Base-by-base conservation (phyloP, 2,888 invertebrate genomes). In the Cheiracanthium punctorium region DNA sequence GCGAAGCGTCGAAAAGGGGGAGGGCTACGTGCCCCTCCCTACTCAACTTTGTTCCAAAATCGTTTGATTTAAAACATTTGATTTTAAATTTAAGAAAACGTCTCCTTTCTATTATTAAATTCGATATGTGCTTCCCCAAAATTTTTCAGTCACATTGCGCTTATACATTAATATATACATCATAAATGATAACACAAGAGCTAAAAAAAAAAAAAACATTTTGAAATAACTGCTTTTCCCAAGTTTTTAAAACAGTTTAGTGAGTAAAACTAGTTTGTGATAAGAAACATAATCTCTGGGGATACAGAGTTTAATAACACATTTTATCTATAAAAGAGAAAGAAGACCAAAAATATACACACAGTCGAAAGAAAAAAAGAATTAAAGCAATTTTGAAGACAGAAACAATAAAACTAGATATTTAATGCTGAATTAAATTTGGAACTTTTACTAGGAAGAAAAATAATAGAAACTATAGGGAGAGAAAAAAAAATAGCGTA, bases 351-450 rank as follows among this genome's bases (percentile, higher is more conserved):
- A 69, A 33, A 33, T 69, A 33, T 20, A 69, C 5, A 20, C 33
- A 69, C 20, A 33, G 20, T 20, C 32, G 20, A 4, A 33, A n/a
- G n/a, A 58, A 58, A 58, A 58, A 48, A 48, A 48, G 14, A 58
- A n/a, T n/a, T n/a, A 58, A 58, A 58, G 58, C 58, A 58, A 58
- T 58, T 58, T 58, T 58, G 58, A 58, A 58, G 58, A 58, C 24
- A 58, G 58, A 58, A 58, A 58, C 58, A 58, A 58, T 58, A 58
- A 58, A 58, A 58, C 24, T 58, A 24, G 20, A 58, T 58, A 2
- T 58, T 58, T 58, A 58, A 58, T 58, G 24, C 58, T 24, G 58
- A 24, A 58, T 58, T 58, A 58, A 58, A 58, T 58, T 58, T 58
- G 58, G 58, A 58, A 58, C 58, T 58, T 58, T 58, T 12, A 58